Evolutionary conservation across 2,113 vertebrate genomes (phyloP).

Genomic region (Asarcornis scutulata): DNA sequence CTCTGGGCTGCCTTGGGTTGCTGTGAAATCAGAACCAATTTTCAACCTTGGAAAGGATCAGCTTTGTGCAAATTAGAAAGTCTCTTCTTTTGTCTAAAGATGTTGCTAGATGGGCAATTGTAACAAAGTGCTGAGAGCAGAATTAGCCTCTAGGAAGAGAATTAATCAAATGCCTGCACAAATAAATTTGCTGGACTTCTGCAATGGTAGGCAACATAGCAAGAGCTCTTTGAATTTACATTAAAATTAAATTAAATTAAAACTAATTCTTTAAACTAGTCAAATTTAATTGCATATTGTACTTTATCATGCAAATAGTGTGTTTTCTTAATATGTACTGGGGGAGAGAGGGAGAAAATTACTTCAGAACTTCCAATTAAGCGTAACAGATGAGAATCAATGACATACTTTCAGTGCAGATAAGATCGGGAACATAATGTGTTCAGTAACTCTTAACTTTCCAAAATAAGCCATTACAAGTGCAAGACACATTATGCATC

Average conservation of each 20-base stretch:
- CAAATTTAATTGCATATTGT: constrained; percentile 44
- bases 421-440: neutral
- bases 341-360: neutral
- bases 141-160: neutral
- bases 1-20: neutral
- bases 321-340: constrained; percentile 27
- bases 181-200: constrained; percentile 14
- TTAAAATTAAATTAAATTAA: constrained; percentile 33
- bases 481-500: neutral
- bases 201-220: neutral
- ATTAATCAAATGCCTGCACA: neutral
- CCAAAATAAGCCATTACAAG: neutral
- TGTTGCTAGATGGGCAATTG: neutral
- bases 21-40: neutral
- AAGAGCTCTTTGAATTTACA: constrained; percentile 31
- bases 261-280: constrained; percentile 44
- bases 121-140: neutral
- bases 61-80: neutral
- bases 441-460: neutral
- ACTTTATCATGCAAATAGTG: constrained; percentile 45
- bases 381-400: constrained; percentile 28
- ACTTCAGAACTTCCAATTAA: constrained; percentile 44
- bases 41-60: neutral
- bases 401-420: constrained; percentile 5
- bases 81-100: neutral